Conservation (phyloP, 1,140 invertebrate species). For the Magallana ariakensis region DNA sequence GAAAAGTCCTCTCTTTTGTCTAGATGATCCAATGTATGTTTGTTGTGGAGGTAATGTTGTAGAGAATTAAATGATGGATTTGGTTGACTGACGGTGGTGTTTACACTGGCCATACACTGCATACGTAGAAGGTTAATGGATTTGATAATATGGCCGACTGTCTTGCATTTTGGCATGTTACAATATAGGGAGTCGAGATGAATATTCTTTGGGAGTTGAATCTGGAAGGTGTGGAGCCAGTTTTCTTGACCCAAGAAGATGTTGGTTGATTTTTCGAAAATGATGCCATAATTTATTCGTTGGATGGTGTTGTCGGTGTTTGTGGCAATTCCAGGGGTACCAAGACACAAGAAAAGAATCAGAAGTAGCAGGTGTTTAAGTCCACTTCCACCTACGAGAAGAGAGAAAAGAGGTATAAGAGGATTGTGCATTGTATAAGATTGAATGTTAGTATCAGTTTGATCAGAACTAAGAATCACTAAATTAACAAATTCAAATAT, state of each 20-base stretch:
- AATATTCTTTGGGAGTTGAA: slow-evolving; percentile 24
- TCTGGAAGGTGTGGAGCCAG: slow-evolving; percentile 44
- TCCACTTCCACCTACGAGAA: not conserved
- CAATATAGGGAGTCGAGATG: not conserved
- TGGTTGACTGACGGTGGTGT: not conserved
- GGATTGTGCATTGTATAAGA: not conserved
- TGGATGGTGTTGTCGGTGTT: not conserved
- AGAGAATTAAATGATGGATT: slow-evolving; percentile 27
- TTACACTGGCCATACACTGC: slow-evolving; percentile 25
- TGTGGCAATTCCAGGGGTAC: not conserved
- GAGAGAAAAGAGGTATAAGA: not conserved
- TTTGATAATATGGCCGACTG: not conserved
- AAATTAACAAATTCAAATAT: slow-evolving; percentile 37
- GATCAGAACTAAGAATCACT: slow-evolving; percentile 1
- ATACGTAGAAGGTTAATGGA: not conserved
- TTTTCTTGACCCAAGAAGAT: slow-evolving; percentile 39
- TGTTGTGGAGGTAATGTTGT: not conserved
- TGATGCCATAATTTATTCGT: slow-evolving; percentile 31
- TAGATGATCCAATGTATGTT: not conserved
- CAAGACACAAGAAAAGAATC: not conserved
- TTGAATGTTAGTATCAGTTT: not conserved
- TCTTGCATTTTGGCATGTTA: not conserved
- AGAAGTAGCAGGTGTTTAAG: not conserved
- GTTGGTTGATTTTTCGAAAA: not conserved
- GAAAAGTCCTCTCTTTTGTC: slow-evolving; percentile 38